Evolutionary conservation across 2,888 invertebrate genomes (phyloP).

Genomic region (Merodon equestris): DNA sequence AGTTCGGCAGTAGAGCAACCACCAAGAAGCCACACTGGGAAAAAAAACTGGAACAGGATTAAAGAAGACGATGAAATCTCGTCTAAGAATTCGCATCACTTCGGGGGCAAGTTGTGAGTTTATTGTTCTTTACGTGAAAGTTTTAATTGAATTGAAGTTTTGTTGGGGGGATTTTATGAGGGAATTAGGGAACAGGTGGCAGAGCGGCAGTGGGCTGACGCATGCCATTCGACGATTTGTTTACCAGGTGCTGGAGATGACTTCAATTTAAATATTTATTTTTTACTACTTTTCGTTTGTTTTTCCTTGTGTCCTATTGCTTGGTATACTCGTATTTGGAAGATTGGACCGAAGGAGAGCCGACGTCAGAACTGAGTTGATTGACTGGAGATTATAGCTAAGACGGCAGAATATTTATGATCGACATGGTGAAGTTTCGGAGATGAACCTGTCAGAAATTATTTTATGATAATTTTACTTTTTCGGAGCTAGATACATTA

Average conservation of each 20-base stretch:
- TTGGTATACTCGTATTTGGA: no score
- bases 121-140: slow-evolving; percentile 65
- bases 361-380: no score
- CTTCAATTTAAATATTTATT: slow-evolving; percentile 66
- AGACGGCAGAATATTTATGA: no score
- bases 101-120: slow-evolving; percentile 38
- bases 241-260: slow-evolving; percentile 62
- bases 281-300: no score
- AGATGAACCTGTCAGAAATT: no score
- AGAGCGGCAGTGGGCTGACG: no score
- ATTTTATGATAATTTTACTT: no score
- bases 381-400: no score
- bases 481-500: no score
- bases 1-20: background rate
- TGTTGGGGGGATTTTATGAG: slow-evolving; percentile 62
- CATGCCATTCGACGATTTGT: slow-evolving; percentile 51
- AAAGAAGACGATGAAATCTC: slow-evolving; percentile 17
- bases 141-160: slow-evolving; percentile 68
- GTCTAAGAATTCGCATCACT: slow-evolving; percentile 49
- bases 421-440: no score
- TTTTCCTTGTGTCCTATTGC: no score
- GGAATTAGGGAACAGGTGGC: slow-evolving; percentile 62
- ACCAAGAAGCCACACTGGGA: background rate
- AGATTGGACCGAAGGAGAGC: no score
- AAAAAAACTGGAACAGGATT: slow-evolving; percentile 29